Evolutionary conservation across 1,140 invertebrate genomes (phyloP).

Genomic region (Pteromalus puparum): DNA sequence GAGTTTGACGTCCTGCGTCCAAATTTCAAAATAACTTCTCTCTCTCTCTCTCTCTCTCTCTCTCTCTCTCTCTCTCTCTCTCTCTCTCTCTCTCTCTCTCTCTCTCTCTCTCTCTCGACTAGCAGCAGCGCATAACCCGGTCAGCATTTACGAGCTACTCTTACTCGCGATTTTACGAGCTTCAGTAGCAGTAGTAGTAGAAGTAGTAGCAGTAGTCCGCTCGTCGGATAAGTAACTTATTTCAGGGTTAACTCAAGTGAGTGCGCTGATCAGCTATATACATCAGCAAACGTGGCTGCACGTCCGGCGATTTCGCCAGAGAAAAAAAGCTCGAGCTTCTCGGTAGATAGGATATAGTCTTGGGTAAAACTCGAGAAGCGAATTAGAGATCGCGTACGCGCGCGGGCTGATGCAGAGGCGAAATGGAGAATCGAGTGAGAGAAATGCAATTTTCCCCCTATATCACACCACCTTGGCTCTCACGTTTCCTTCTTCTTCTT

Average conservation of each 20-base stretch:
- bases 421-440: conserved; percentile 33
- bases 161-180: conserved; percentile 34
- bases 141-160: conserved; percentile 39
- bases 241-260: conserved; percentile 47
- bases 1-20: no score
- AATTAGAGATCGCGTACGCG: conserved; percentile 38
- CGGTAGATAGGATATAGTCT: not conserved
- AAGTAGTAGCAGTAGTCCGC: not conserved
- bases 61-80: not conserved
- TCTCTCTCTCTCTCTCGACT: not conserved
- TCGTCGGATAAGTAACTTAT: conserved; percentile 33
- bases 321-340: not conserved
- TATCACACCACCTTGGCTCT: not conserved
- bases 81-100: not conserved
- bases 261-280: not conserved
- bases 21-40: no score
- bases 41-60: not conserved
- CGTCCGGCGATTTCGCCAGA: conserved; percentile 25
- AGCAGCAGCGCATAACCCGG: not conserved
- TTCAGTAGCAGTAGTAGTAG: not conserved
- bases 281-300: conserved; percentile 7
- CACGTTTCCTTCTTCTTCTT: not conserved
- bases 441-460: conserved; percentile 27
- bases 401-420: conserved; percentile 2
- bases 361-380: not conserved